phyloP scores from a whole-genome alignment of 2,113 vertebrate genomes.

The Mastomys natalensis region DNA sequence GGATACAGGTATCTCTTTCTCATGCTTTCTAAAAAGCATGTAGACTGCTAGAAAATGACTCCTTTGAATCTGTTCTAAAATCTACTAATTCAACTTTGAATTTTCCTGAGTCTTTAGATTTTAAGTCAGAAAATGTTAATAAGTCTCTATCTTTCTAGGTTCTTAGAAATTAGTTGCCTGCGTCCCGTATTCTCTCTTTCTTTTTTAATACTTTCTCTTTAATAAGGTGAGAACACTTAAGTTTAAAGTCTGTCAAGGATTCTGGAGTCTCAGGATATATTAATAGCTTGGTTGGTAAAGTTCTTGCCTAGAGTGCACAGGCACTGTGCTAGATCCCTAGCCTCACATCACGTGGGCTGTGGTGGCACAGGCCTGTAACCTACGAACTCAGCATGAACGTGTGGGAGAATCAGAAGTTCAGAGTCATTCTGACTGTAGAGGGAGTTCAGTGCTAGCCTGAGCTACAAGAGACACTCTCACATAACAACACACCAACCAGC shows the following conservation, averaged over 20 bases:
- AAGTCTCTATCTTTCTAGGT: neutral
- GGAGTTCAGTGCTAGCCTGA: neutral
- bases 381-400: neutral
- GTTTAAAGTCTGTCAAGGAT: neutral
- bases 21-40: neutral
- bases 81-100: neutral
- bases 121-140: conserved; percentile 16
- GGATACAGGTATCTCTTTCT: neutral
- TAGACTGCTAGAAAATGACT: neutral
- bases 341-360: neutral
- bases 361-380: neutral
- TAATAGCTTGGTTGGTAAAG: neutral
- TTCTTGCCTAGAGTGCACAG: no score
- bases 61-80: neutral
- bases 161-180: conserved; percentile 13
- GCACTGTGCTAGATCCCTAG: neutral
- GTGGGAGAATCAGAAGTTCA: neutral
- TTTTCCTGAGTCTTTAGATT: conserved; percentile 27
- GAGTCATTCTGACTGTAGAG: neutral
- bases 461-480: neutral
- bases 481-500: neutral
- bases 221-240: neutral
- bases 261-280: neutral
- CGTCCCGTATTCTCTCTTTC: conserved; percentile 19
- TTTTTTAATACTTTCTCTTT: neutral